Evolutionary conservation across 2,797 vertebrate genomes (phyloP).

Genomic region (Strix occidentalis): DNA sequence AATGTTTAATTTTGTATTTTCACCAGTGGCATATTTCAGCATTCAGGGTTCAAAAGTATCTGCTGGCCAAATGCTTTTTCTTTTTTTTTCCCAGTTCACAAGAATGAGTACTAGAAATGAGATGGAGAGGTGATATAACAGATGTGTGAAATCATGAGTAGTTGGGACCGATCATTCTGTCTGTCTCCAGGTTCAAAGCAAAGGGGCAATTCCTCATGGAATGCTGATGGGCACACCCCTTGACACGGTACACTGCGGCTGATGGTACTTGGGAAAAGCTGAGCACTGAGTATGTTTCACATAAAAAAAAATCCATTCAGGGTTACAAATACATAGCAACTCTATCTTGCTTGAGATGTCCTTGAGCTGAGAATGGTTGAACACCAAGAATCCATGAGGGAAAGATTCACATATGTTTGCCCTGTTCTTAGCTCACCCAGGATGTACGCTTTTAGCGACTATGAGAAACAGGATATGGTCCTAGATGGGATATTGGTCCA

Average conservation of each 20-base stretch:
- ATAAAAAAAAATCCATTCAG: not conserved
- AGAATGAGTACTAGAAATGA: not conserved
- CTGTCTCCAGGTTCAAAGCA: not conserved
- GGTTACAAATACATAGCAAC: not conserved
- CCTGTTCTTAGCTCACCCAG: not conserved
- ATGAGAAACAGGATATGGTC: not conserved
- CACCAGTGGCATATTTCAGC: not conserved
- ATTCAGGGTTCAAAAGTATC: not conserved
- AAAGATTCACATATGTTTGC: rapidly evolving
- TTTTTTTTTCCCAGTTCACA: not conserved
- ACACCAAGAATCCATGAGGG: not conserved
- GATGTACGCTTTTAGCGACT: rapidly evolving
- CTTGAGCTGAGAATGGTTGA: not conserved
- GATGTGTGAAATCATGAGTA: not conserved
- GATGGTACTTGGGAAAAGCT: not conserved
- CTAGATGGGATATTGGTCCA: not conserved
- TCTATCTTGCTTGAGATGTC: not conserved
- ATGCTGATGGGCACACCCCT: not conserved
- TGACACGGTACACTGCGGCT: not conserved
- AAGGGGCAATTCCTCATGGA: not conserved
- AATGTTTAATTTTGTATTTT: not conserved
- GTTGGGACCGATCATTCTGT: not conserved
- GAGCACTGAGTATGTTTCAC: not conserved
- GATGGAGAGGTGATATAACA: not conserved
- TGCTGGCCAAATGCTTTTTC: not conserved